phyloP scores from a whole-genome alignment of 35 echinoderm and acorn worm species.

The Amphiura filiformis region DNA sequence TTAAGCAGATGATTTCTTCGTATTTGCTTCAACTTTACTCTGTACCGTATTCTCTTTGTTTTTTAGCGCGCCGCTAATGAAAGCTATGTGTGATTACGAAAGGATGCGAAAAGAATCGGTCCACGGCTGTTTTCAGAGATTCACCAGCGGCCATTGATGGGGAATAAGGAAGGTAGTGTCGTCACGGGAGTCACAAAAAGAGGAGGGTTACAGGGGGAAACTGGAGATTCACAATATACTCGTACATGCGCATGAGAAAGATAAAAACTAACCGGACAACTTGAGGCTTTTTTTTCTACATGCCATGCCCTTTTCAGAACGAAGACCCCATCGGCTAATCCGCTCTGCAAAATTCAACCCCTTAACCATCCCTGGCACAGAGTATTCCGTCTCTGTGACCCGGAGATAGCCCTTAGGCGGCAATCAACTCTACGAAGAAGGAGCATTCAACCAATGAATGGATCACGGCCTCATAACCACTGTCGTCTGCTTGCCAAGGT shows the following conservation, averaged over 20 bases:
- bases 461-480: constrained; percentile 49
- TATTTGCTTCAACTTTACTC: background rate
- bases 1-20: constrained; percentile 11
- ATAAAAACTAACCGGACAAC: constrained; percentile 34
- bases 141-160: background rate
- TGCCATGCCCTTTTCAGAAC: constrained; percentile 39
- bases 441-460: constrained; percentile 46
- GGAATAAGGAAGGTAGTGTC: background rate
- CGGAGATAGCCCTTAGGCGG: constrained; percentile 52
- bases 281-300: constrained; percentile 22
- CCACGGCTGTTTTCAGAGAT: background rate
- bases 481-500: constrained; percentile 16
- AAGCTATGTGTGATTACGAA: constrained; percentile 3
- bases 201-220: constrained; percentile 1
- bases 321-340: constrained; percentile 52
- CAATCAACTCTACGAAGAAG: constrained; percentile 56
- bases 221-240: background rate
- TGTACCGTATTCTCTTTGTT: constrained; percentile 3
- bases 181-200: background rate
- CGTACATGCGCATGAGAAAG: background rate
- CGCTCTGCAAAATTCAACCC: constrained; percentile 76
- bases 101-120: background rate
- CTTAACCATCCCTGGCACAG: constrained; percentile 53
- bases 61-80: constrained; percentile 10
- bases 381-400: constrained; percentile 37